Evolutionary conservation across 2,113 vertebrate species (phyloP), one percentile per base, ranked within the genome.

Genomic region (Thalassoma bifasciatum): DNA sequence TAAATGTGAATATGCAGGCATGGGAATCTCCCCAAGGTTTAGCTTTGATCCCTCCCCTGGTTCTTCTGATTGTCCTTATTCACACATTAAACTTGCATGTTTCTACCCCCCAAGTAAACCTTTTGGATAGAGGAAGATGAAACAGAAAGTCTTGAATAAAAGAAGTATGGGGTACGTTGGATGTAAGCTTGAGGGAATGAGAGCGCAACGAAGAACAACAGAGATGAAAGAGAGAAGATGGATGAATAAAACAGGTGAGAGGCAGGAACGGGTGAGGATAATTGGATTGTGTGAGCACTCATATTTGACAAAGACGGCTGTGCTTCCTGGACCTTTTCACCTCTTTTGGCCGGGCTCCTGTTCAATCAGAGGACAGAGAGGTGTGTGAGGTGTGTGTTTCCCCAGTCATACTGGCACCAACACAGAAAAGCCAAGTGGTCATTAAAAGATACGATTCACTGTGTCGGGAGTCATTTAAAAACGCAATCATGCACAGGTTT

Each of bases 241-340:
- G 46, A 40, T 23, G 23, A 53, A 64, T 59, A 11, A 53, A 74
- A 37, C 21, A 42, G 16, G 79, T 66, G 66, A 68, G 68, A 24
- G 59, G 69, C 51, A 21, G 17, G 34, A 50, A 69, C 38, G 23
- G 21, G 58, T 30, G 57, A 30, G 30, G 49, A 62, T 80, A 74
- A 84, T 73, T 79, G 51, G 72, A 80, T 75, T 36, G 75, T 50
- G 42, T 49, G 69, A 14, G 47, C n/a, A 6, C 62, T 74, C 24
- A 57, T 67, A 80, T 82, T 74, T 73, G 69, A 79, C 0, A 7
- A 36, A 62, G 66, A 66, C 24, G 52, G 70, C 52, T 60, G 40
- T 72, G 62, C 40, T 68, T 72, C 63, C 38, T 66, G 66, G 56
- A 77, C 59, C 59, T 77, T 58, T 68, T 56, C 34, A 53, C 22